These are phyloP conservation scores for Oxyscelio sp. DNA, from an alignment of 2,888 invertebrate genomes.

Conservation along the genomic window DNA sequence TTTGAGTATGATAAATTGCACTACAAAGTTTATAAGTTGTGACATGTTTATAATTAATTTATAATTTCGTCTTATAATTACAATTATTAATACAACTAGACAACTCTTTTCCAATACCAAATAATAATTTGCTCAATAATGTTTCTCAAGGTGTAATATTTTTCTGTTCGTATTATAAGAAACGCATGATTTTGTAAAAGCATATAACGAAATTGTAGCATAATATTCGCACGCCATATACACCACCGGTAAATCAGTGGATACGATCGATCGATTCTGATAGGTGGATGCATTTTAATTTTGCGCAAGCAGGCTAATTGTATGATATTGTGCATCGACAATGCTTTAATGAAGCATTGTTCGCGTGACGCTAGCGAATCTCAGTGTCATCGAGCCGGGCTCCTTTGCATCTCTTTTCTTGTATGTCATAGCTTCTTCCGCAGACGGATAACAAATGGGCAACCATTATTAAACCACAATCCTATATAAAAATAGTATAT, in stretches of 20 bases:
- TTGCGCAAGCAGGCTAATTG: conserved; percentile 84
- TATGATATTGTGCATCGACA: conserved; percentile 87
- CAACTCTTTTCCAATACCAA: too few species aligned
- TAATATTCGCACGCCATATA: conserved; percentile 84
- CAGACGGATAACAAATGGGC: conserved; percentile 54
- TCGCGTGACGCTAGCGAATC: conserved; percentile 76
- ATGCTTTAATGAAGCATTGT: conserved; percentile 88
- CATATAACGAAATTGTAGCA: conserved; percentile 71
- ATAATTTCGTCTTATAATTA: too few species aligned
- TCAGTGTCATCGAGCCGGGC: conserved; percentile 72
- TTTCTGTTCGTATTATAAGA: too few species aligned
- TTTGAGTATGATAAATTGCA: too few species aligned
- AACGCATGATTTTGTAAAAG: conserved; percentile 45
- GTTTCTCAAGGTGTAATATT: too few species aligned
- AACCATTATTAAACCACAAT: conserved; percentile 63
- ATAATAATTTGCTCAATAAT: too few species aligned
- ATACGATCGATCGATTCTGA: conserved; percentile 83
- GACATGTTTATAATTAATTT: too few species aligned
- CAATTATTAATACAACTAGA: too few species aligned
- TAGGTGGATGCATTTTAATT: conserved; percentile 80
- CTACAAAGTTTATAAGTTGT: too few species aligned
- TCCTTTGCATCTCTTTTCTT: conserved; percentile 51
- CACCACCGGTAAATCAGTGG: conserved; percentile 84
- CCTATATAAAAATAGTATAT: conserved; percentile 40
- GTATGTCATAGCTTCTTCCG: conserved; percentile 44